Percentiles rank a stretch among this genome's conserved stretches.
These are phyloP conservation scores for Sphecodes monilicornis DNA, from an alignment of 2,888 invertebrate species.

Conservation along the genomic window DNA sequence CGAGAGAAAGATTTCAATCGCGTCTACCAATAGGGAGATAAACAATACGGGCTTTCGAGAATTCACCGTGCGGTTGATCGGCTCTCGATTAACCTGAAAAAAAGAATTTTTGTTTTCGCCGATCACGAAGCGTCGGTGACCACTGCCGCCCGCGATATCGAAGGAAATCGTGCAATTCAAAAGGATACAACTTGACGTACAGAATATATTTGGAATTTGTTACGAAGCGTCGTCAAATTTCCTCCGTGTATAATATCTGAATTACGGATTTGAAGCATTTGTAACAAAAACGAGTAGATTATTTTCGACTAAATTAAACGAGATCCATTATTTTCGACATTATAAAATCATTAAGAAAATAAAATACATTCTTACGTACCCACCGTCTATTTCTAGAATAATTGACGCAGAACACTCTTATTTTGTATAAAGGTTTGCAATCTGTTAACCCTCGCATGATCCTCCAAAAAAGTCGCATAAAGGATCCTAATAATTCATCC, in stretches of 20 bases:
- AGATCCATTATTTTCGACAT: no score
- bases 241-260: neutral
- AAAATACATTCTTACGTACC: no score
- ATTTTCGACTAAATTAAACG: no score
- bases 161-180: slow-evolving; percentile 34
- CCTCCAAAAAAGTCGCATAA: no score
- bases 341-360: no score
- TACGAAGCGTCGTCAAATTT: neutral
- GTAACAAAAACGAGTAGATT: neutral
- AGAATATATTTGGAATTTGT: neutral
- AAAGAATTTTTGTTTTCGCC: slow-evolving; percentile 62
- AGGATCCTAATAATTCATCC: no score
- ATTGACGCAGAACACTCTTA: no score
- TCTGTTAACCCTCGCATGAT: no score
- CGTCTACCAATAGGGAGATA: slow-evolving; percentile 76
- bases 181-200: slow-evolving; percentile 39
- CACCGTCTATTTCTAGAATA: no score
- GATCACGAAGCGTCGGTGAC: slow-evolving; percentile 36
- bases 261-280: neutral
- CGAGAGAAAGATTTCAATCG: slow-evolving; percentile 78
- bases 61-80: slow-evolving; percentile 78
- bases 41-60: slow-evolving; percentile 76
- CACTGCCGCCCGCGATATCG: slow-evolving; percentile 45
- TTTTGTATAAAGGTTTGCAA: no score
- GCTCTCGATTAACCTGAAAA: slow-evolving; percentile 79